Evolutionary conservation across 37 sponge, comb jelly and placozoan species (phyloP).

Genomic region (Axinella damicornis): DNA sequence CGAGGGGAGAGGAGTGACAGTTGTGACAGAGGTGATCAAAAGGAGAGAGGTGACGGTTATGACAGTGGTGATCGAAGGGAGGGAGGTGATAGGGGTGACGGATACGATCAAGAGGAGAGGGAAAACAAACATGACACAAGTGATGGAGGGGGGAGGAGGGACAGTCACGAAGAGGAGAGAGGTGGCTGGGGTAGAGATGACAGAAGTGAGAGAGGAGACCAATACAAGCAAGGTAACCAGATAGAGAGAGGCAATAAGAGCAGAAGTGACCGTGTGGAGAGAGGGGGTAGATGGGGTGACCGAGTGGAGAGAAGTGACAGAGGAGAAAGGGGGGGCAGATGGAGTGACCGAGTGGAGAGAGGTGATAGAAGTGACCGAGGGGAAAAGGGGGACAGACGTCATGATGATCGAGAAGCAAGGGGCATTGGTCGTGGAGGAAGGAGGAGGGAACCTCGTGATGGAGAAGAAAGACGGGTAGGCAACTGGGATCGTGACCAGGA

Average conservation of each 20-base stretch:
- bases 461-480: neutral
- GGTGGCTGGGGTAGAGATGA: neutral
- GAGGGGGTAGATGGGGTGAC: slow-evolving; percentile 20
- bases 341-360: neutral
- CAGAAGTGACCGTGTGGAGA: neutral
- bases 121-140: neutral
- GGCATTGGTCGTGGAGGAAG: too few relatives aligned
- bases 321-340: slow-evolving; percentile 1
- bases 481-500: neutral
- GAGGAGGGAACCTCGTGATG: too few relatives aligned
- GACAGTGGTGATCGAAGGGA: neutral
- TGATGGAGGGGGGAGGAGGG: neutral
- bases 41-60: slow-evolving; percentile 10
- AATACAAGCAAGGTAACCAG: too few relatives aligned
- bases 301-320: slow-evolving; percentile 1
- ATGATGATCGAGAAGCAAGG: neutral
- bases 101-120: neutral
- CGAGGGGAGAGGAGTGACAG: neutral
- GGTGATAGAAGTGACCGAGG: neutral
- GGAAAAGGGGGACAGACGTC: neutral
- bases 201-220: slow-evolving; percentile 4
- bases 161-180: neutral
- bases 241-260: neutral
- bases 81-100: neutral
- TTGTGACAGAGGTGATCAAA: neutral